phyloP scores from a whole-genome alignment of 2,888 invertebrate species.

The Agrilus mali region DNA sequence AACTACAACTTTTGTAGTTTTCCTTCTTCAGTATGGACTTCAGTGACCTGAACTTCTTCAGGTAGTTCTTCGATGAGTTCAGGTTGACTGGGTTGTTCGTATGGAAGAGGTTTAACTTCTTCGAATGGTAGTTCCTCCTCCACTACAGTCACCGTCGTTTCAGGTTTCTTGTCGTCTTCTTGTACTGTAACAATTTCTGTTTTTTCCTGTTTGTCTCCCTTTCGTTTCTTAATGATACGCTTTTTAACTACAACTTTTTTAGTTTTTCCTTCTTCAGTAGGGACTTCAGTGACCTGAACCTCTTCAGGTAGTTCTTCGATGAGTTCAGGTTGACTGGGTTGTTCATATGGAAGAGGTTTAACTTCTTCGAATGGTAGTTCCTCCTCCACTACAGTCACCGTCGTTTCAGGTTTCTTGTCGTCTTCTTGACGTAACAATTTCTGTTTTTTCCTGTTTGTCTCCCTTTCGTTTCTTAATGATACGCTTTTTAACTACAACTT shows the following conservation, averaged over 20 bases:
- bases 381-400: conserved; percentile 15
- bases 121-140: conserved; percentile 10
- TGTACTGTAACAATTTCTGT: conserved; percentile 26
- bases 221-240: conserved; percentile 19
- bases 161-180: conserved; percentile 13
- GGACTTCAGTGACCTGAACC: conserved; percentile 14
- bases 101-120: conserved; percentile 16
- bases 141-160: conserved; percentile 10
- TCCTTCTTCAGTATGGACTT: conserved; percentile 16
- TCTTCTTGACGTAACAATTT: conserved; percentile 27
- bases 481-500: conserved; percentile 25
- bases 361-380: conserved; percentile 10
- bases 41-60: conserved; percentile 17
- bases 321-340: conserved; percentile 14
- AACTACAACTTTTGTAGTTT: conserved; percentile 17
- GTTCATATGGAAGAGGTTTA: conserved; percentile 6
- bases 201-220: conserved; percentile 24
- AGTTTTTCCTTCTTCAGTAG: conserved; percentile 21
- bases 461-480: conserved; percentile 31
- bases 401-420: conserved; percentile 21
- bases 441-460: conserved; percentile 27
- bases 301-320: conserved; percentile 24
- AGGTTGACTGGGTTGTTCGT: conserved; percentile 11
- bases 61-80: conserved; percentile 15
- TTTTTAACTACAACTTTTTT: conserved; percentile 20